Evolutionary conservation across 2,888 invertebrate species (phyloP), one percentile per base, ranked within the genome.

Genomic region (Chrysina gloriosa): DNA sequence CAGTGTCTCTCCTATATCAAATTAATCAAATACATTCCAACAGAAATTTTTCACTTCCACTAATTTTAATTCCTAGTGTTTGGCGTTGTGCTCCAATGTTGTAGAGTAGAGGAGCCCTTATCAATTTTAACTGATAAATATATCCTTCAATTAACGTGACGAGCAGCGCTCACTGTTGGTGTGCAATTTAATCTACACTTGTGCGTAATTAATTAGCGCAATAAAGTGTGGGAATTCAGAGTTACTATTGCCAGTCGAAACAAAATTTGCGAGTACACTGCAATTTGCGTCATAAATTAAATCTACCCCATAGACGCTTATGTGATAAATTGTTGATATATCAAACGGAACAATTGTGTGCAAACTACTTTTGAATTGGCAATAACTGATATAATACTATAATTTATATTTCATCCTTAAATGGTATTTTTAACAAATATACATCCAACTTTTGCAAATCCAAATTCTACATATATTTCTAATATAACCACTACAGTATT

Each of bases 141-240:
- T 45, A 19, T 45, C 21, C 21, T 4, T 6, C 45, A 45, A 21
- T 21, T 21, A 45, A 45, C 45, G 45, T 45, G 19, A 45, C 21
- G 21, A 45, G 19, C 21, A 45, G 19, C 19, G 9, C 19, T 21
- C 45, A 45, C 45, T 21, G 16, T 16, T 45, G 45, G 19, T 45
- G 19, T 45, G 45, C 45, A 45, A 45, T 45, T 45, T 45, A 45
- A 48, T 27, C 27, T 25, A 48, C 48, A 27, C 5, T 3, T 4
- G 11, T n/a, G 48, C n/a, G 48, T 48, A 48, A 48, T 48, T 48
- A 27, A 48, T 48, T 48, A 27, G 27, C 6, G 23, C 11, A 27
- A 48, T 48, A 48, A 48, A 27, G 48, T 9, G 27, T 25, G 25
- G 9, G 45, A 45, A 45, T 45, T 45, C 45, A 16, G 21, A 19